Conservation (phyloP, 2,888 invertebrate species). For the Pimpla rufipes region DNA sequence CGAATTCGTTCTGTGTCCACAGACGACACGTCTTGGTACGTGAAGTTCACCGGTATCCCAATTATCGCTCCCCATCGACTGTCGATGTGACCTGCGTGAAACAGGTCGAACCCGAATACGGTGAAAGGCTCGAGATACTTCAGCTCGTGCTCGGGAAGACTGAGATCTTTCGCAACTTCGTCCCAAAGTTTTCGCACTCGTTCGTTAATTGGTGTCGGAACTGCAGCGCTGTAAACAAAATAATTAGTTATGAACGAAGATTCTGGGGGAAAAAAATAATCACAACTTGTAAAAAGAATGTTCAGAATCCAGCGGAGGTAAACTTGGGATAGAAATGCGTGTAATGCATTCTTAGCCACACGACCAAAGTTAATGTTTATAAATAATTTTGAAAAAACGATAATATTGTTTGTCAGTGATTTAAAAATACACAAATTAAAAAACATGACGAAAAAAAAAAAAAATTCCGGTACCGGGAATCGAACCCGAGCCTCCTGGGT, state of each 20-base stretch:
- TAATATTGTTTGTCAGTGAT: too few relatives aligned
- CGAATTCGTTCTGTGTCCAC: constrained; percentile 88
- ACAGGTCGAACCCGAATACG: constrained; percentile 91
- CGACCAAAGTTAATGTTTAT: too few relatives aligned
- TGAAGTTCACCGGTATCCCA: constrained; percentile 92
- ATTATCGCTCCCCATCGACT: constrained; percentile 88
- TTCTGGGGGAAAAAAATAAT: too few relatives aligned
- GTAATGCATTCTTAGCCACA: too few relatives aligned
- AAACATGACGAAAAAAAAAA: too few relatives aligned
- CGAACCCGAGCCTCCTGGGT: constrained; percentile 88
- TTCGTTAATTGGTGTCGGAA: constrained; percentile 87
- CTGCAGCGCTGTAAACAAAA: constrained; percentile 86
- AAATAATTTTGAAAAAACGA: too few relatives aligned
- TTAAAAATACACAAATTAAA: too few relatives aligned
- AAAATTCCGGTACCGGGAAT: constrained; percentile 87
- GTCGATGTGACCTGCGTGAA: constrained; percentile 88
- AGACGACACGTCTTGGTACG: constrained; percentile 87
- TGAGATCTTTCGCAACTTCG: constrained; percentile 88
- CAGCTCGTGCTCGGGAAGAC: constrained; percentile 86
- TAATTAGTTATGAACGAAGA: neutral
- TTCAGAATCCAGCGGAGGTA: too few relatives aligned
- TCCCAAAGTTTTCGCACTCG: constrained; percentile 86
- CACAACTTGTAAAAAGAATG: too few relatives aligned
- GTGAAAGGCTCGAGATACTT: constrained; percentile 89
- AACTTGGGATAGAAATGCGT: too few relatives aligned